phyloP scores from a whole-genome alignment of 2,113 vertebrate genomes.

The Echinops telfairi region DNA sequence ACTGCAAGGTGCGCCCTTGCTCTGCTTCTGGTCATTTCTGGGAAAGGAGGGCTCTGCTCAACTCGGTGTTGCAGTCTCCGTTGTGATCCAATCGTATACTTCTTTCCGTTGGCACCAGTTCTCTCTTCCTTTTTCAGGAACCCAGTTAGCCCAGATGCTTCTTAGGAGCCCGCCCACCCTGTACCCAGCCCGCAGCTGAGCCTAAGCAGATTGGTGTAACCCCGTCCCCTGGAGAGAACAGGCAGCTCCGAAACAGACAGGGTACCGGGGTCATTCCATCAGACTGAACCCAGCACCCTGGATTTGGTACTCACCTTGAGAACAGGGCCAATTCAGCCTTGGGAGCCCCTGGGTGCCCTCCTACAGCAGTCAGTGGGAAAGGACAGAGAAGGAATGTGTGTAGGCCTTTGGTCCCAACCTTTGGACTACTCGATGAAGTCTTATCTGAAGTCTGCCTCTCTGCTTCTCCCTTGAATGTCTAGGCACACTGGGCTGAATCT shows the following conservation, averaged over 20 bases:
- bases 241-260: neutral
- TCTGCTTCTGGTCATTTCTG: conserved; percentile 16
- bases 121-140: conserved; percentile 6
- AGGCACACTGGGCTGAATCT: neutral
- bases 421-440: neutral
- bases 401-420: neutral
- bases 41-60: neutral
- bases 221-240: neutral
- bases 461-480: neutral
- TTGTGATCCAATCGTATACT: neutral
- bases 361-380: neutral
- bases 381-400: neutral
- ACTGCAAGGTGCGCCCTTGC: neutral
- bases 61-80: neutral
- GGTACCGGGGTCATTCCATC: neutral
- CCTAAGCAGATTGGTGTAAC: neutral
- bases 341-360: neutral
- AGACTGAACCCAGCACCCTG: neutral
- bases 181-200: neutral
- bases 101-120: neutral
- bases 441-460: neutral
- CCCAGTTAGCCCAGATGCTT: conserved; percentile 40
- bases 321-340: neutral
- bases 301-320: neutral
- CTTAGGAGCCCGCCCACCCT: neutral